These are phyloP conservation scores for Leptoteleia sp. DNA, from an alignment of 1,140 invertebrate species.

Conservation along the genomic window DNA sequence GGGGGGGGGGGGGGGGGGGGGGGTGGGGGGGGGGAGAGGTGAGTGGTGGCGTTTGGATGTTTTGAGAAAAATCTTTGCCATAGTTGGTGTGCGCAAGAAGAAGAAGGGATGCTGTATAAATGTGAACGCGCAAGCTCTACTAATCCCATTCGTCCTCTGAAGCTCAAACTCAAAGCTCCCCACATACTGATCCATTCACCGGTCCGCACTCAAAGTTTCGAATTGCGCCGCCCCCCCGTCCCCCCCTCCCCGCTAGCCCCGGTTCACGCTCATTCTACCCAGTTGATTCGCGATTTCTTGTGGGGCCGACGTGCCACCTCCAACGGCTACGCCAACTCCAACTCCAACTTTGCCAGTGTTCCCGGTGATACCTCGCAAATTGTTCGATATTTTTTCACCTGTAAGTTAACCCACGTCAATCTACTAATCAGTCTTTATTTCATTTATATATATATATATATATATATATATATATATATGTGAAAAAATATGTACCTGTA, in stretches of 20 bases:
- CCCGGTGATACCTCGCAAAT: too few relatives aligned
- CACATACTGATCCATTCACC: slow-evolving; percentile 61
- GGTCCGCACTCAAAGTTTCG: slow-evolving; percentile 25
- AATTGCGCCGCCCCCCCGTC: slow-evolving; percentile 21
- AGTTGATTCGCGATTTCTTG: slow-evolving; percentile 38
- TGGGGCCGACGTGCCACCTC: slow-evolving; percentile 34
- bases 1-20: too few relatives aligned
- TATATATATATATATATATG: too few relatives aligned
- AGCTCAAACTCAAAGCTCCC: slow-evolving; percentile 70
- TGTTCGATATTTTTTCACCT: too few relatives aligned
- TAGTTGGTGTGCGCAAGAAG: slow-evolving; percentile 38
- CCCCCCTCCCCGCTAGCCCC: too few relatives aligned
- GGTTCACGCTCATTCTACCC: not conserved
- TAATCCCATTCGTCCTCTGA: slow-evolving; percentile 77
- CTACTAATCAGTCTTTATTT: too few relatives aligned
- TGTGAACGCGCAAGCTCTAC: slow-evolving; percentile 75
- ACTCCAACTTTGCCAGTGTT: too few relatives aligned
- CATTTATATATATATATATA: too few relatives aligned
- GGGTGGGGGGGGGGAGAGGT: too few relatives aligned
- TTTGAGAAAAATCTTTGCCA: slow-evolving; percentile 65
- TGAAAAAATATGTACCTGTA: too few relatives aligned
- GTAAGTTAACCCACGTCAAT: too few relatives aligned
- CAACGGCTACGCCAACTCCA: too few relatives aligned
- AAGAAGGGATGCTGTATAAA: slow-evolving; percentile 72
- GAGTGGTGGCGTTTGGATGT: slow-evolving; percentile 56